phyloP scores from a whole-genome alignment of 1,140 invertebrate genomes.

The Zaprionus camerounensis region DNA sequence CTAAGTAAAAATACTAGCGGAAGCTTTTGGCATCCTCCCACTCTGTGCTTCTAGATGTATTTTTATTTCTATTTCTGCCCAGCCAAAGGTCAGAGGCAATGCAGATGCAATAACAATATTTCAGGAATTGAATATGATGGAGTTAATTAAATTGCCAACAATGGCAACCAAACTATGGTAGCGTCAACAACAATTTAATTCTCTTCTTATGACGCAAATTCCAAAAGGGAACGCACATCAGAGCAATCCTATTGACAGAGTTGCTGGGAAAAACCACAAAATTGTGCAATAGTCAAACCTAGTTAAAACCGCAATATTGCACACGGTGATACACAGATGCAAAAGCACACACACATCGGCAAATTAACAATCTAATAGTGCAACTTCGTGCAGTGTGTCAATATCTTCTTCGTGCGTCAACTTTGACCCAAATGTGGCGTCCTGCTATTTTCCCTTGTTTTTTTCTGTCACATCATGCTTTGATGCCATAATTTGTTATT shows the following conservation, averaged over 20 bases:
- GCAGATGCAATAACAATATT: conserved; percentile 24
- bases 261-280: conserved; percentile 31
- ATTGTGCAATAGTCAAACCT: conserved; percentile 53
- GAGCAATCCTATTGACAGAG: background rate
- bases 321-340: background rate
- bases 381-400: background rate
- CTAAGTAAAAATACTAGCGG: background rate
- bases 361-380: background rate
- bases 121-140: conserved; percentile 4
- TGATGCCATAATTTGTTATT: conserved; percentile 5
- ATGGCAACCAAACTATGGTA: background rate
- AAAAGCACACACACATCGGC: conserved; percentile 10
- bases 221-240: background rate
- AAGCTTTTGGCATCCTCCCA: background rate
- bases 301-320: conserved; percentile 41
- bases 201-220: background rate
- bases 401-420: conserved; percentile 1
- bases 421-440: conserved; percentile 12
- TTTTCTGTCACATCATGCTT: background rate
- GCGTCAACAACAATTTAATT: background rate
- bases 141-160: conserved; percentile 7
- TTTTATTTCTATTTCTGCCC: background rate
- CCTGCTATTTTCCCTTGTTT: background rate
- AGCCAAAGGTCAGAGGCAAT: conserved; percentile 8
- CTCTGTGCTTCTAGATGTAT: background rate